Base-by-base conservation (phyloP, 2,888 invertebrate species). In the Trissolcus brochymenae region DNA sequence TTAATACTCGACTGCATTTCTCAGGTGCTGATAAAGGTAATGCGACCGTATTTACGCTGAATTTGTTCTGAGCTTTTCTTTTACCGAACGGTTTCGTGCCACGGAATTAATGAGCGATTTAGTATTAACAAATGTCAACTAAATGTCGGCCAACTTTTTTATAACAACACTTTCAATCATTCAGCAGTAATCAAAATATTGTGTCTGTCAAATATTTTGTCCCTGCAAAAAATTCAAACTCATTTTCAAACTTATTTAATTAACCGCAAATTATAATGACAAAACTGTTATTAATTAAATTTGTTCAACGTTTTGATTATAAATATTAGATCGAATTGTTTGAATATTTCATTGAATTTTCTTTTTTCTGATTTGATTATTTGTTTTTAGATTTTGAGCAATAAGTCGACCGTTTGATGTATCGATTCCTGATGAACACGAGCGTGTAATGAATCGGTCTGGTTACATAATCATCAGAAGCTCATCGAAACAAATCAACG, bases 61-160 rank as follows among this genome's bases (percentile, higher is more conserved):
- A 56, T 62, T 67, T 67, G 61, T 74, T 16, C 56, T 53, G 62
- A 61, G 55, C 46, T 74, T 74, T 67, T 57, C 62, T 74, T 74
- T 74, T 61, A 70, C 40, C 40, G 25, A 29, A 29, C 21, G 51
- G 51, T 55, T 70, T 25, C 61, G 43, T 51, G 62, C 51, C 35
- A 11, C 49, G 19, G 71, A 71, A 64, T 71, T 71, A 71, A 71
- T 71, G 57, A 64, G 59, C 53, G 56, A 57, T 50, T 56, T 41
- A 14, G 53, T 16, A 29, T 57, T 49, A 56, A 46, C 71, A 50
- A 59, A 57, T 17, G 35, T 64, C 59, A 71, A 57, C 70, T 62
- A 62, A 71, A 49, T 70, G 61, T 50, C 41, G n/a, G 40, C 50
- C 29, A 40, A 50, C 14, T 21, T 3, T 55, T 14, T 56, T 50